A percentile compares a stretch with the other conserved stretches of the same genome.
Conservation (phyloP, 2,113 vertebrate species). For the Zosterops borbonicus region DNA sequence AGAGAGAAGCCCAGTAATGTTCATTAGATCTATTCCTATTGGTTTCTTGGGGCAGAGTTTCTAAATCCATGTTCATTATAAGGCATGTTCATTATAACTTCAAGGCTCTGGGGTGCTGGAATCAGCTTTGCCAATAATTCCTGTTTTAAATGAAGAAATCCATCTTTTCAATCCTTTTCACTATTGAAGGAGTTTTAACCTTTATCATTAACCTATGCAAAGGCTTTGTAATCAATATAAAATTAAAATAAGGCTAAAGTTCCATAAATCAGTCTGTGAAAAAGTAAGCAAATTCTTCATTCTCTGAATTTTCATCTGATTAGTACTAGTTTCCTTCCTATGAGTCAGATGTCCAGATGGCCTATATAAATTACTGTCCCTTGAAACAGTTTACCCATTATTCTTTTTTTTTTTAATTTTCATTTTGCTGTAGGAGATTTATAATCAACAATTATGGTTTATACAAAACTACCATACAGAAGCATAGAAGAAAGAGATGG, state of each 20-base stretch:
- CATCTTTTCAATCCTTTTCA: constrained; percentile 14
- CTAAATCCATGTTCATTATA: background rate
- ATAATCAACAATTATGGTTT: background rate
- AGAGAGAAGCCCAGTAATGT: background rate
- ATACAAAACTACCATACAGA: background rate
- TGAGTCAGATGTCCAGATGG: background rate
- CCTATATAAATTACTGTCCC: background rate
- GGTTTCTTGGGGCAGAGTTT: background rate
- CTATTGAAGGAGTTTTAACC: background rate
- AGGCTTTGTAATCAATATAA: constrained; percentile 20
- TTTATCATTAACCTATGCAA: constrained; percentile 43
- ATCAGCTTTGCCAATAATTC: background rate
- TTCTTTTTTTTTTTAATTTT: background rate
- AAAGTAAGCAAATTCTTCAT: constrained; percentile 35
- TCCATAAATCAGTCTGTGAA: background rate
- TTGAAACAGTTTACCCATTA: background rate
- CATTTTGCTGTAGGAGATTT: background rate
- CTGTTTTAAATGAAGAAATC: constrained; percentile 31
- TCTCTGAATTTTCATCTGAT: constrained; percentile 17
- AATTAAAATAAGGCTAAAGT: background rate
- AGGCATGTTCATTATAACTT: background rate
- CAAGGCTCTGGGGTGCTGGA: background rate
- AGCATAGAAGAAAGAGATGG: background rate
- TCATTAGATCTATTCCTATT: background rate
- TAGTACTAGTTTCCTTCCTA: background rate